phyloP scores from a whole-genome alignment of 2,113 vertebrate species.

The Clarias magur region DNA sequence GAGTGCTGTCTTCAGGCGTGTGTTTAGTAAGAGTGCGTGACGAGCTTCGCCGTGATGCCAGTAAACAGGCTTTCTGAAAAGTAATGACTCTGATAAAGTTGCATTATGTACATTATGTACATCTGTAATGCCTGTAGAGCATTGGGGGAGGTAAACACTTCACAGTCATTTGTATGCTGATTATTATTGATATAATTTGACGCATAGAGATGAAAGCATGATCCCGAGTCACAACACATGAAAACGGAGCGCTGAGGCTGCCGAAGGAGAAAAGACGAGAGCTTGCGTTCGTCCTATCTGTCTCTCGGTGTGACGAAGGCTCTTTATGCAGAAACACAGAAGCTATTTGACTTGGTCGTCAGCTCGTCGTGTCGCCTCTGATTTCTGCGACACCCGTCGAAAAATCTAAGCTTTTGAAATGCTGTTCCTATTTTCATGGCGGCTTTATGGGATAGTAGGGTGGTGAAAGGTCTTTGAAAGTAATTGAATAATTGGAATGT shows the following conservation, averaged over 20 bases:
- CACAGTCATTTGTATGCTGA: conserved; percentile 9
- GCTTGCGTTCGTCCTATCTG: neutral
- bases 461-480: neutral
- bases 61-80: conserved; percentile 41
- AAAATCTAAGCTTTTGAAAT: neutral
- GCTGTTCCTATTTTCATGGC: neutral
- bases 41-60: conserved; percentile 44
- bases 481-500: neutral
- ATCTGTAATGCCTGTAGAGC: conserved; percentile 34
- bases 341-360: neutral
- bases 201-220: neutral
- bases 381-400: neutral
- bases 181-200: conserved; percentile 9
- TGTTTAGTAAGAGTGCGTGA: conserved; percentile 44
- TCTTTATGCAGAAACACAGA: neutral
- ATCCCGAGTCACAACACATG: neutral
- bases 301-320: neutral
- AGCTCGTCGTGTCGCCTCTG: neutral
- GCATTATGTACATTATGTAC: conserved; percentile 48
- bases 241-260: neutral
- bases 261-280: neutral
- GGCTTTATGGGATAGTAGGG: neutral
- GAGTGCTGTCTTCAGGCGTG: conserved; percentile 53
- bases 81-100: conserved; percentile 48
- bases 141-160: conserved; percentile 19